These are phyloP conservation scores for Neocrepidodera transversa DNA, from an alignment of 2,888 invertebrate genomes.

Conservation along the genomic window DNA sequence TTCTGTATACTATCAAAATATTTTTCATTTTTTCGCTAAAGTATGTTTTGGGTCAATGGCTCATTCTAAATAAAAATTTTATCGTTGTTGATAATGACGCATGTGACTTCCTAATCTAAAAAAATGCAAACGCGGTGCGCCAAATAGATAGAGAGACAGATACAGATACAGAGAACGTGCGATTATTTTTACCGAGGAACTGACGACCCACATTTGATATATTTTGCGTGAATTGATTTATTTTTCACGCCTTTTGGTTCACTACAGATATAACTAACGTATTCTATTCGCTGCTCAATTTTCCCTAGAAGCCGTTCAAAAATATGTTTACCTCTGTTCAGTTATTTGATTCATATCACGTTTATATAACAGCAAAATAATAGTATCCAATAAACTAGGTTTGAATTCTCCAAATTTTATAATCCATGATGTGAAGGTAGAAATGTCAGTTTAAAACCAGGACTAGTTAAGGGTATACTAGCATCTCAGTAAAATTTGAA, in stretches of 20 bases:
- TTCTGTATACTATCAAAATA: not conserved
- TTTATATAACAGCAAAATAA: too few species aligned
- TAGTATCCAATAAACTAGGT: too few species aligned
- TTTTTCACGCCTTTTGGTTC: not conserved
- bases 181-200: not conserved
- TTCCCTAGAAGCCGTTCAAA: too few species aligned
- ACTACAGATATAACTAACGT: not conserved
- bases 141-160: not conserved
- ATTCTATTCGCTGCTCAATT: too few species aligned
- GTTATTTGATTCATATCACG: too few species aligned
- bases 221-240: not conserved
- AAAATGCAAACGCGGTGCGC: not conserved
- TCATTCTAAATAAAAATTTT: not conserved
- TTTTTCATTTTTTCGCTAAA: not conserved
- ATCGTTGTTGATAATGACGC: not conserved
- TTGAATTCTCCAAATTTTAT: too few species aligned
- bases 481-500: too few species aligned
- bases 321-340: too few species aligned
- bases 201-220: conserved; percentile 2
- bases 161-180: not conserved
- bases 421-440: too few species aligned
- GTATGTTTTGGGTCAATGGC: not conserved
- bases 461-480: too few species aligned
- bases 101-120: not conserved
- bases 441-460: too few species aligned